These are phyloP conservation scores for Bovichtus diacanthus DNA, from an alignment of 2,797 vertebrate genomes.

Conservation along the genomic window DNA sequence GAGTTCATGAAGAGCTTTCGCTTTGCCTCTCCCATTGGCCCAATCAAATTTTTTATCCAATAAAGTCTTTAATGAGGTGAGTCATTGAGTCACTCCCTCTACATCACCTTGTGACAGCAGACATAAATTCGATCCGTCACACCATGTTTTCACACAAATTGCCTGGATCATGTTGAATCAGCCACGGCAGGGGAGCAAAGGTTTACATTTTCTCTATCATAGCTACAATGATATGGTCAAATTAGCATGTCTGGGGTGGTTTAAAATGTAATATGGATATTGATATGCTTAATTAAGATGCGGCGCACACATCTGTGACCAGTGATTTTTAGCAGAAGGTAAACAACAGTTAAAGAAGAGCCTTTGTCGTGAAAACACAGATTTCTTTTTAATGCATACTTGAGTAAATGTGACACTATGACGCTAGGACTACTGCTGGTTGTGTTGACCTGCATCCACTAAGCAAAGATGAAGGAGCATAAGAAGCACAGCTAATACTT, in stretches of 20 bases:
- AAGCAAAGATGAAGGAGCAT: background rate
- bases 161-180: conserved; percentile 36
- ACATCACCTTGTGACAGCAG: conserved; percentile 59
- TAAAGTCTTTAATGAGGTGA: conserved; percentile 71
- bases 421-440: background rate
- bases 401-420: background rate
- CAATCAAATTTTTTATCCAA: conserved; percentile 61
- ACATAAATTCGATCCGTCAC: conserved; percentile 67
- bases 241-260: conserved; percentile 19
- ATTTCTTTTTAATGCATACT: background rate
- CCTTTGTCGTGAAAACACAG: background rate
- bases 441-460: background rate
- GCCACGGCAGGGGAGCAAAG: conserved; percentile 8
- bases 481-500: background rate
- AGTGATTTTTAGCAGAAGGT: background rate
- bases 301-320: background rate
- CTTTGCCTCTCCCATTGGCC: conserved; percentile 38
- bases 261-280: background rate
- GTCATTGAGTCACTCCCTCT: conserved; percentile 48
- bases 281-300: background rate
- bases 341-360: background rate
- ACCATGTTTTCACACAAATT: conserved; percentile 60
- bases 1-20: conserved; percentile 32
- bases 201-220: conserved; percentile 18
- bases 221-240: conserved; percentile 14